Conservation (phyloP, 2,113 vertebrate species). For the Entosphenus tridentatus region DNA sequence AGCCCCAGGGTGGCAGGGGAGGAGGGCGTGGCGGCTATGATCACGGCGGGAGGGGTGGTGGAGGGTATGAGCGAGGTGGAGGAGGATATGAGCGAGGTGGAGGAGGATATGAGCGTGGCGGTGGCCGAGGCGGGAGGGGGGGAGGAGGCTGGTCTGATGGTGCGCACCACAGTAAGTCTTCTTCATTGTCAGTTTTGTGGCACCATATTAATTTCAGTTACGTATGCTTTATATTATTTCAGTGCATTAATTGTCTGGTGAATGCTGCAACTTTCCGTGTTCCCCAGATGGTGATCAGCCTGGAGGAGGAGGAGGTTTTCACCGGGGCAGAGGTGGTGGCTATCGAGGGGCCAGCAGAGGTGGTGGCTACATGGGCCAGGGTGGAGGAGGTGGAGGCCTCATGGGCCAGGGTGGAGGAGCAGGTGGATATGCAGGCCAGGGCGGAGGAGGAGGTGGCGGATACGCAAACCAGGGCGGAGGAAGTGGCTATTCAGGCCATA, state of each 20-base stretch:
- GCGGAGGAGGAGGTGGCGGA: background rate
- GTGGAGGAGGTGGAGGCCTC: constrained; percentile 12
- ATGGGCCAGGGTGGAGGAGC: constrained; percentile 21
- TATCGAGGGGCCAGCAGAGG: constrained; percentile 27
- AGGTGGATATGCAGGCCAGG: background rate
- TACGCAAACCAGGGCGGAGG: background rate
- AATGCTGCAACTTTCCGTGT: too few species aligned
- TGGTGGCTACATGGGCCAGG: constrained; percentile 26
- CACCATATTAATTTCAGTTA: too few species aligned
- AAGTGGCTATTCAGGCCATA: constrained; percentile 20
- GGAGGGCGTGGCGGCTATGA: constrained; percentile 35
- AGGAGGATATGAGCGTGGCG: constrained; percentile 23
- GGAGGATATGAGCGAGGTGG: constrained; percentile 11
- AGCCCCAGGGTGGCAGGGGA: constrained; percentile 10
- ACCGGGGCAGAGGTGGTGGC: constrained; percentile 22
- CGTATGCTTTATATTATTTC: too few species aligned
- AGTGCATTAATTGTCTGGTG: too few species aligned
- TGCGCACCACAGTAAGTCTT: background rate
- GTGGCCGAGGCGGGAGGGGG: constrained; percentile 1
- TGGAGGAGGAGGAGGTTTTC: constrained; percentile 18
- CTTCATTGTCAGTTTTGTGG: background rate
- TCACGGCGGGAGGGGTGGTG: constrained; percentile 30
- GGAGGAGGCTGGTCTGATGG: constrained; percentile 4
- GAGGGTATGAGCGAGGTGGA: constrained; percentile 30
- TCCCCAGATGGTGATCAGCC: background rate